Conservation (phyloP, 2,888 invertebrate genomes). For the Rhodophaea formosa region DNA sequence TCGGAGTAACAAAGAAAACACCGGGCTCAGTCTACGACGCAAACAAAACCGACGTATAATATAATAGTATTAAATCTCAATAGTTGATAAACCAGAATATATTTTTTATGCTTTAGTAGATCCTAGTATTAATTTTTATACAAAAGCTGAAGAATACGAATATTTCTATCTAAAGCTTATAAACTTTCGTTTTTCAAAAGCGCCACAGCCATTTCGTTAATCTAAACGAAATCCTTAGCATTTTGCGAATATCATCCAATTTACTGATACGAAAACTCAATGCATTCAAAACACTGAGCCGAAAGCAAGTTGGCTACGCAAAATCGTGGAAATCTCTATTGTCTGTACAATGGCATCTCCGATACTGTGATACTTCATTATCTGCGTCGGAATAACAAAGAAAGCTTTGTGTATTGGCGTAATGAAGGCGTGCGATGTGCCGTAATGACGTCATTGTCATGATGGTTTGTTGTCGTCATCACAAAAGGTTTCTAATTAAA, state of each 20-base stretch:
- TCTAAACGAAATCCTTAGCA: background rate
- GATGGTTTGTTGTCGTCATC: too few species aligned
- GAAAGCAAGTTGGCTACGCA: conserved; percentile 11
- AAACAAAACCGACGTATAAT: too few species aligned
- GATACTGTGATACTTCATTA: conserved; percentile 32
- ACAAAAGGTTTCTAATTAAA: too few species aligned
- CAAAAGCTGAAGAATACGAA: too few species aligned
- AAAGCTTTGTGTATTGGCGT: conserved; percentile 24
- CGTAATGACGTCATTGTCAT: conserved; percentile 2
- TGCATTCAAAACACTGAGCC: background rate
- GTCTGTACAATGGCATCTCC: conserved; percentile 25
- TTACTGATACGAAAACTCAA: background rate
- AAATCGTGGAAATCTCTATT: conserved; percentile 23
- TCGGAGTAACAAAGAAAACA: conserved; percentile 27
- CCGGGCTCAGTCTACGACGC: too few species aligned
- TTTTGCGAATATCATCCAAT: conserved; percentile 1
- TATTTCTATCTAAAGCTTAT: too few species aligned
- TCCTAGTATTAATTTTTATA: too few species aligned
- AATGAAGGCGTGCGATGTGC: conserved; percentile 18
- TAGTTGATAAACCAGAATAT: too few species aligned
- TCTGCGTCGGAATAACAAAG: conserved; percentile 28
- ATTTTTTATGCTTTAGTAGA: too few species aligned
- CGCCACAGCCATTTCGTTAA: too few species aligned
- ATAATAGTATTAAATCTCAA: too few species aligned
- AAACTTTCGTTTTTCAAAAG: too few species aligned